A percentile compares a stretch with the other conserved stretches of the same genome.
Evolutionary conservation across 2,888 invertebrate genomes (phyloP).

Genomic region (Steinernema hermaphroditum): DNA sequence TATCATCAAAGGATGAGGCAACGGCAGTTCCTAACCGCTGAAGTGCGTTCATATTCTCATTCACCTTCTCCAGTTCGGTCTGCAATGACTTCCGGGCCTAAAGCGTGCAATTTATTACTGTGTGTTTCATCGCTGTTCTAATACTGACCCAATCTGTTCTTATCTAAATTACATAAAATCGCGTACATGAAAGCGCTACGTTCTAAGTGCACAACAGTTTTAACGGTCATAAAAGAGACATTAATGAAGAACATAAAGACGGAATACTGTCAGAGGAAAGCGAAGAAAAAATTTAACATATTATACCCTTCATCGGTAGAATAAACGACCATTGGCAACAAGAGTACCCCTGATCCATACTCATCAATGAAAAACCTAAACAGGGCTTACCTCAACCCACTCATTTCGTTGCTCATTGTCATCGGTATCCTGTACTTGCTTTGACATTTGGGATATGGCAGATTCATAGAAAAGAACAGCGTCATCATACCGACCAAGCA

Average conservation of each 20-base stretch:
- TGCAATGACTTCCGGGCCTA: conserved; percentile 11
- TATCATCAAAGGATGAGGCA: background rate
- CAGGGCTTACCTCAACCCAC: conserved; percentile 6
- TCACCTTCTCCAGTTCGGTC: background rate
- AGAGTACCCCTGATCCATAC: no score
- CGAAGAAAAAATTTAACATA: no score
- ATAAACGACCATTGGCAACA: no score
- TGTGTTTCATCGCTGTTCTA: background rate
- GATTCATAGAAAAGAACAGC: conserved; percentile 22
- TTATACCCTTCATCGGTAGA: no score
- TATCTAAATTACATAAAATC: background rate
- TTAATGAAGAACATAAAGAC: conserved; percentile 18
- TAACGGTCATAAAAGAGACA: conserved; percentile 2
- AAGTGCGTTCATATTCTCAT: background rate
- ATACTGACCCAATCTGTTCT: background rate
- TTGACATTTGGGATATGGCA: conserved; percentile 5
- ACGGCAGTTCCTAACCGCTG: conserved; percentile 14
- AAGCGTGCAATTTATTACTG: background rate
- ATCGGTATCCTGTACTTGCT: conserved; percentile 18
- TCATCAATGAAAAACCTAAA: background rate
- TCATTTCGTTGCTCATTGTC: conserved; percentile 15
- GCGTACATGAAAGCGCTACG: background rate
- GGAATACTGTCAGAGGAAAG: no score
- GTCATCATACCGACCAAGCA: background rate
- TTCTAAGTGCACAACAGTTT: background rate